These are phyloP conservation scores for Eumacrocentrus americanus DNA, from an alignment of 2,888 invertebrate species.

Conservation along the genomic window DNA sequence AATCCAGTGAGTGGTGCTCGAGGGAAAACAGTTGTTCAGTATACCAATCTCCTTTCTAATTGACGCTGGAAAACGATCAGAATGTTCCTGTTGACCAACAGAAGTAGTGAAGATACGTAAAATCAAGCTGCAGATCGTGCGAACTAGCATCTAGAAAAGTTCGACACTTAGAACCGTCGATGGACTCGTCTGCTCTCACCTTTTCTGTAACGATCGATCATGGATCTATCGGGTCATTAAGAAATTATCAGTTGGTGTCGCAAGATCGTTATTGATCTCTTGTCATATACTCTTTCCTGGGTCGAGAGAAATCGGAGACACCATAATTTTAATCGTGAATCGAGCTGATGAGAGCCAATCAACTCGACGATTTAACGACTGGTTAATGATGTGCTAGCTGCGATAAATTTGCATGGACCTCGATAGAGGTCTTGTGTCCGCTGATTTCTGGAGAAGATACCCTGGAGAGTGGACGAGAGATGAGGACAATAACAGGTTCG, in stretches of 20 bases:
- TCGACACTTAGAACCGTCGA: too few relatives aligned
- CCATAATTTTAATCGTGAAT: too few relatives aligned
- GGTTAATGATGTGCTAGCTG: background rate
- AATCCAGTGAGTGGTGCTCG: conserved; percentile 3
- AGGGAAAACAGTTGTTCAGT: background rate
- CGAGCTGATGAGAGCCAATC: too few relatives aligned
- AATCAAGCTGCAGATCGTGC: too few relatives aligned
- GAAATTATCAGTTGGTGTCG: background rate
- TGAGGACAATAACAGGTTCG: conserved; percentile 4
- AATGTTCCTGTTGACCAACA: background rate
- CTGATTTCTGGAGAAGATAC: background rate
- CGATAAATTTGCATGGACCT: conserved; percentile 2
- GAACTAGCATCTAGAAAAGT: too few relatives aligned
- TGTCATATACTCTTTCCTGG: background rate
- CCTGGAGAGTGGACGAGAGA: background rate
- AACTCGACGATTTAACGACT: background rate
- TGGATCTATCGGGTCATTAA: background rate
- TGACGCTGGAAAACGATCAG: conserved; percentile 26
- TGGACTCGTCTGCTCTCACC: conserved; percentile 1
- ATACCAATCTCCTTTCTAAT: conserved; percentile 34
- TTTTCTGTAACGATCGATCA: background rate
- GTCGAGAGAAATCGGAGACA: conserved; percentile 12
- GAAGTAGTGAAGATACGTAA: background rate
- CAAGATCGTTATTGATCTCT: background rate
- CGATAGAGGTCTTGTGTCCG: conserved; percentile 1